phyloP scores from a whole-genome alignment of 2,797 vertebrate species.

The Enteromius fasciolatus region DNA sequence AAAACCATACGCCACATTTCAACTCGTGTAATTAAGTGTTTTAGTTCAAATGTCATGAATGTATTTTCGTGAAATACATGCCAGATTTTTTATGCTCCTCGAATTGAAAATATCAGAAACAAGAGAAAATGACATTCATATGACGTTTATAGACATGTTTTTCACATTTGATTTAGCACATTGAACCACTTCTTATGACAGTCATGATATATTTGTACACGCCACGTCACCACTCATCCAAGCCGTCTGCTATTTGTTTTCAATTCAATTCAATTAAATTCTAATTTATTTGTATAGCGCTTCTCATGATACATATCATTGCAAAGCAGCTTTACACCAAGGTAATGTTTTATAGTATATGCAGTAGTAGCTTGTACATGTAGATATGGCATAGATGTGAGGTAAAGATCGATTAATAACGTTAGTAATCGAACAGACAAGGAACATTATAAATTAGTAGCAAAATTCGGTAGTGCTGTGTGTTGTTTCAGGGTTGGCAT shows the following conservation, averaged over 20 bases:
- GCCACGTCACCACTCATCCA: neutral
- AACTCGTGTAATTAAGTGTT: neutral
- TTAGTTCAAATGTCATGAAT: neutral
- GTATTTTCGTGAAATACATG: neutral
- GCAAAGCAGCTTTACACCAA: too few species aligned
- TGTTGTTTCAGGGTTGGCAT: too few species aligned
- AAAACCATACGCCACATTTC: neutral
- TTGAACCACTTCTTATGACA: neutral
- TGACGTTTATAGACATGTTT: neutral
- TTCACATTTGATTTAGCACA: neutral
- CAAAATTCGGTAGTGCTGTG: too few species aligned
- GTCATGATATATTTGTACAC: neutral
- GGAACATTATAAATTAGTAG: too few species aligned
- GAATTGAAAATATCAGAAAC: neutral
- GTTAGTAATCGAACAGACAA: too few species aligned
- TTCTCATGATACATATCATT: too few species aligned
- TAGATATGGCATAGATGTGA: too few species aligned
- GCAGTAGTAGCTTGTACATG: too few species aligned
- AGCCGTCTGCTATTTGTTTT: neutral
- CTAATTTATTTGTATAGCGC: too few species aligned
- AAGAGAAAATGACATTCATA: neutral
- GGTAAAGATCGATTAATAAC: too few species aligned
- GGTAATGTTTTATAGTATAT: too few species aligned
- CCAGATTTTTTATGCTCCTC: neutral
- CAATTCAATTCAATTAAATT: too few species aligned